Conservation (phyloP, 2,888 invertebrate species). For the Torymus aiolomorphi region DNA sequence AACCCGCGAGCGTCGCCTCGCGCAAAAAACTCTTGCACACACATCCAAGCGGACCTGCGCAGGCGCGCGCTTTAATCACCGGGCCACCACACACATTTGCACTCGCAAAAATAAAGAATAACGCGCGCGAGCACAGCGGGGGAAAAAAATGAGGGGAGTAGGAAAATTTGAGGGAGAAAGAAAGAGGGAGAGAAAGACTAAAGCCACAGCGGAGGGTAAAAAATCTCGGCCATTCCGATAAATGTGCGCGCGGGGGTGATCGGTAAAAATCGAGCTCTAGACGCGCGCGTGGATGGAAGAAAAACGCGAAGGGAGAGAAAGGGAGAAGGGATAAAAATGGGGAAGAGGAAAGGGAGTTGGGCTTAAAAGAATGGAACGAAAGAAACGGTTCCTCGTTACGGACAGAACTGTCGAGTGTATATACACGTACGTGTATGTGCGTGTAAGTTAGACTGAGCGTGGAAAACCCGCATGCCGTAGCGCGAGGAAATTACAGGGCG, state of each 20-base stretch:
- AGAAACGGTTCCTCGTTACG: conserved; percentile 43
- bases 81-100: no score
- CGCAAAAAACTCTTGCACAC: no score
- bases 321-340: conserved; percentile 19
- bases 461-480: no score
- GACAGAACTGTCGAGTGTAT: not conserved
- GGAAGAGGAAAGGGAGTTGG: not conserved
- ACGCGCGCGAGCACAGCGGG: not conserved
- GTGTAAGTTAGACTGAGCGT: no score
- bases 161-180: conserved; percentile 3
- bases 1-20: no score
- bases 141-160: not conserved
- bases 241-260: conserved; percentile 18
- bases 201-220: conserved; percentile 16
- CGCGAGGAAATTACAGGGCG: no score
- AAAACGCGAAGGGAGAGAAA: not conserved
- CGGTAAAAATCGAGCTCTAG: conserved; percentile 45
- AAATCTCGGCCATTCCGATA: conserved; percentile 40
- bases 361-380: conserved; percentile 28
- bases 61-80: no score
- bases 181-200: not conserved
- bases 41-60: no score
- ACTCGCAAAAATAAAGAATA: not conserved
- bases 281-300: not conserved
- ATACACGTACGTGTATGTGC: no score